Base-by-base conservation (phyloP, 30 jellyfish, hydroid and myxozoan genomes). In the Chironex yamaguchii region DNA sequence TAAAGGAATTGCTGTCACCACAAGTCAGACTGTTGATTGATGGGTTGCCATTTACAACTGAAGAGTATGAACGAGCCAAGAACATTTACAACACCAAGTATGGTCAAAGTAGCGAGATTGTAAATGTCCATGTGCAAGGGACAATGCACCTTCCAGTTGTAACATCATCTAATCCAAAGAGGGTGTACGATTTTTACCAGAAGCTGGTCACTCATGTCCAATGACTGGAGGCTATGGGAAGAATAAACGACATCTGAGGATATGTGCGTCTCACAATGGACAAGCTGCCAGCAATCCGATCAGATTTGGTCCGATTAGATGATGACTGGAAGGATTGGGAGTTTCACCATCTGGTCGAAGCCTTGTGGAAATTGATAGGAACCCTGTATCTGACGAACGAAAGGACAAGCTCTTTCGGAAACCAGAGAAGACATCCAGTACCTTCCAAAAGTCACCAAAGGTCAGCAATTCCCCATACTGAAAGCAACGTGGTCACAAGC, bases 1-100 rank as follows among this genome's bases (percentile, higher is more conserved):
- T 78, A 52, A 78, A 52, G 68, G 84, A 70, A 32, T 6, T 70
- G 14, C 74, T 70, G 29, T 4, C 3, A 13, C 28, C 3, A 48
- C 29, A 32, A 22, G 88, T 69, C 4, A 80, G 71, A 21, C 27
- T 33, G 80, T 27, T 69, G 20, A 84, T 84, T 35, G 81, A 67
- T 50, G 92, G 92, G 29, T 85, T 81, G 3, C 92, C 92, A 80
- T 67, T 81, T 21, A 42, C 84, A 33, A 49, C 84, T 62, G 96
- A 88, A 62, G 96, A 92, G 23, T 78, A 88, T 33, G 93, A 88
- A 69, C 62, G 93, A 23, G 93, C 96, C 1, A 88, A 88, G 63
- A 36, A 76, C 30, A 79, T 72, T 25, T 69, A 69, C 74, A 42
- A 72, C 34, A 58, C 87, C 4, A 89, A 68, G 49, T 80, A 81